A percentile compares a stretch with the other conserved stretches of the same genome.
These are phyloP conservation scores for Megaustenia siamemsis DNA, from an alignment of 2,888 invertebrate species.

Conservation along the genomic window DNA sequence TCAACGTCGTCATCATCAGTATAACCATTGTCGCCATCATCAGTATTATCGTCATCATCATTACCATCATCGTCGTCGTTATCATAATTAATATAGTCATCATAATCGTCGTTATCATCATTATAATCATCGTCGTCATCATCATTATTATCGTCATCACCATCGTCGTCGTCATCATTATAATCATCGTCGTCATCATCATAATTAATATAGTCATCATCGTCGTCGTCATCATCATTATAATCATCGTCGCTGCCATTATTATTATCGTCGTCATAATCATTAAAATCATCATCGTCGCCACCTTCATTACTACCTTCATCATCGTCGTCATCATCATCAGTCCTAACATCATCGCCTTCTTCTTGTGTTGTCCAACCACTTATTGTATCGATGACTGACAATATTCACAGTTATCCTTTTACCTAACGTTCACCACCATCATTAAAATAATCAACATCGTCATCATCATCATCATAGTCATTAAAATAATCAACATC, in stretches of 20 bases:
- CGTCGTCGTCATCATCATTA: slow-evolving; percentile 17
- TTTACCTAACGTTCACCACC: too few relatives aligned
- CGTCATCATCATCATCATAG: too few relatives aligned
- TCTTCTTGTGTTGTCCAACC: too few relatives aligned
- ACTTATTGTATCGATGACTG: too few relatives aligned
- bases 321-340: too few relatives aligned
- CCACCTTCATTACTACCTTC: background rate
- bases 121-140: slow-evolving; percentile 20
- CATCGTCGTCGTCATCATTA: background rate
- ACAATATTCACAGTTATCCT: too few relatives aligned
- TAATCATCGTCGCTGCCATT: background rate
- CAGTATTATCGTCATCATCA: background rate
- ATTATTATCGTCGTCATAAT: background rate
- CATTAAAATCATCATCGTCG: background rate
- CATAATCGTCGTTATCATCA: background rate
- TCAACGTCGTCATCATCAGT: too few relatives aligned
- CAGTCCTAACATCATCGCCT: too few relatives aligned
- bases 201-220: background rate
- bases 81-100: background rate
- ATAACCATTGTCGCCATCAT: too few relatives aligned
- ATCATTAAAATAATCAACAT: too few relatives aligned
- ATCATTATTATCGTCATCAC: background rate
- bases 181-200: slow-evolving; percentile 11
- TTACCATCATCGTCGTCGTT: background rate
- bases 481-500: too few relatives aligned